phyloP scores from a whole-genome alignment of 2,113 vertebrate genomes.

The Egretta garzetta region DNA sequence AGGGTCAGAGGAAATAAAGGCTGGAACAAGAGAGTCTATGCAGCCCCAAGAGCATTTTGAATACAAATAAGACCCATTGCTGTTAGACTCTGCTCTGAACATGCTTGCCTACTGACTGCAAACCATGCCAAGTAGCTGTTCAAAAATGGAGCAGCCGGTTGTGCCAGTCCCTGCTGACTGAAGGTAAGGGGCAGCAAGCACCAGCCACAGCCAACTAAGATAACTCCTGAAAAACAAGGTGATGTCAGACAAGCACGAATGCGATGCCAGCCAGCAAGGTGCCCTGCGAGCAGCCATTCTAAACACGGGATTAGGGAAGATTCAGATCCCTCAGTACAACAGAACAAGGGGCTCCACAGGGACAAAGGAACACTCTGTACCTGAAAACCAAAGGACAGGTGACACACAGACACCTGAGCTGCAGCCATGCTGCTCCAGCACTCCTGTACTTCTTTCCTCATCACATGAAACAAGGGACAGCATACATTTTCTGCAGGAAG shows the following conservation, averaged over 20 bases:
- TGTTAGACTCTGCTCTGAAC: neutral
- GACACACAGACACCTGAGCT: neutral
- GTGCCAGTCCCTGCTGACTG: neutral
- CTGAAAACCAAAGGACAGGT: neutral
- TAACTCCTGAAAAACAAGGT: conserved; percentile 13
- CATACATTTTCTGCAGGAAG: neutral
- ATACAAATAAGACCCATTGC: neutral
- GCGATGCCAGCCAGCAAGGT: conserved; percentile 10
- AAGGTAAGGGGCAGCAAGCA: neutral
- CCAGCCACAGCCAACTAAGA: neutral
- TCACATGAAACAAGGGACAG: neutral
- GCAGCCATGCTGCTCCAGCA: neutral
- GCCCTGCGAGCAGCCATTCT: neutral
- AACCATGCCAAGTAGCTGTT: neutral
- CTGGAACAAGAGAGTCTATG: neutral
- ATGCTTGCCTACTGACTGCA: neutral
- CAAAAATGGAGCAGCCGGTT: neutral
- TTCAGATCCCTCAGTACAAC: neutral
- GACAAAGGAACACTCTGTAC: neutral
- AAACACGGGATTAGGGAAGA: neutral
- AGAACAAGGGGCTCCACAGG: neutral
- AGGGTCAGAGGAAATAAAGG: conserved; percentile 33
- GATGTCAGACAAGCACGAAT: neutral
- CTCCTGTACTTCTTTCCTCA: neutral
- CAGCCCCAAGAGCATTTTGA: neutral